A percentile compares a stretch with the other conserved stretches of the same genome.
These are phyloP conservation scores for Campoletis raptor DNA, from an alignment of 2,888 invertebrate genomes.

Conservation along the genomic window DNA sequence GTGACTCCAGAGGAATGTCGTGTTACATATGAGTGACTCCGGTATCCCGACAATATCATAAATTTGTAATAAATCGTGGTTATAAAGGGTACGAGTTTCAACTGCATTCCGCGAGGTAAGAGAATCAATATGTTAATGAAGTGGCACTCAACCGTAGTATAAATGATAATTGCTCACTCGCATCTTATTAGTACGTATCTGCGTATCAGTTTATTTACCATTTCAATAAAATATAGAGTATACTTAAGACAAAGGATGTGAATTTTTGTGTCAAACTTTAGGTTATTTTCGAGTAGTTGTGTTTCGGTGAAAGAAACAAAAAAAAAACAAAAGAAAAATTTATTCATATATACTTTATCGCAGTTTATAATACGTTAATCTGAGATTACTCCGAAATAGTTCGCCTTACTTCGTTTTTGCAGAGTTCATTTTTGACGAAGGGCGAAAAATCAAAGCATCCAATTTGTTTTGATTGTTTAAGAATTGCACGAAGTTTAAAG, in stretches of 20 bases:
- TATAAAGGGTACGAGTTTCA: conserved; percentile 46
- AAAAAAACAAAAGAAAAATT: background rate
- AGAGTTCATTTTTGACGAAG: background rate
- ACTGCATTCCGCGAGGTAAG: conserved; percentile 61
- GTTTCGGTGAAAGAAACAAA: background rate
- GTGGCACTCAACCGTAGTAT: conserved; percentile 50
- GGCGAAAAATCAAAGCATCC: background rate
- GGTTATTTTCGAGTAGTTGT: background rate
- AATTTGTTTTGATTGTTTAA: background rate
- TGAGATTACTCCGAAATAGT: too few relatives aligned
- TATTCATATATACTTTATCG: background rate
- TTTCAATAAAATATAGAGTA: conserved; percentile 1
- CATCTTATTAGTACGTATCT: conserved; percentile 40
- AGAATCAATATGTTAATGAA: conserved; percentile 67
- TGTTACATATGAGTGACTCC: conserved; percentile 55
- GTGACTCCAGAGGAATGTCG: conserved; percentile 62
- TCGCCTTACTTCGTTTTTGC: too few relatives aligned
- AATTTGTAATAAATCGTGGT: conserved; percentile 63
- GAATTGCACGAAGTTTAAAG: background rate
- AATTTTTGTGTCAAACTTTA: background rate
- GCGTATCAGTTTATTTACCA: conserved; percentile 42
- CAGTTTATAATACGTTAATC: background rate
- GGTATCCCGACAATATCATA: conserved; percentile 61
- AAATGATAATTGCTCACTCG: conserved; percentile 56
- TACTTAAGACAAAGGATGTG: background rate